Evolutionary conservation across 92 coral and sea anemone species (phyloP).

Genomic region (Epizoanthus scotinus): DNA sequence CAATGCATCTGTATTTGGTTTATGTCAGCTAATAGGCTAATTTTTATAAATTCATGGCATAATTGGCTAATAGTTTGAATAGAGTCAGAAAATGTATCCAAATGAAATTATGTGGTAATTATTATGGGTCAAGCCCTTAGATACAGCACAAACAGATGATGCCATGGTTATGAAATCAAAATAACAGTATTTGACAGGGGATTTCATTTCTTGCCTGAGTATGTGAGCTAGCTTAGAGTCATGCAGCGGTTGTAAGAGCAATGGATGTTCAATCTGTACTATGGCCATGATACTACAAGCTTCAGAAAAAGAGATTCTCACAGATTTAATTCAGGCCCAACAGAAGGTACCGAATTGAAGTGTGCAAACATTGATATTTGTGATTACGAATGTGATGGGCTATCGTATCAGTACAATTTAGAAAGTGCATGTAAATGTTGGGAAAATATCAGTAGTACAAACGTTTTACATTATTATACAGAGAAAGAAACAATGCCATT

Average conservation of each 20-base stretch:
- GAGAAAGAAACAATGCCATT: no score
- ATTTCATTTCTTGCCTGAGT: not conserved
- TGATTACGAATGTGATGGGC: no score
- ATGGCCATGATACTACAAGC: conserved; percentile 84
- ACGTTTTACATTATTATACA: no score
- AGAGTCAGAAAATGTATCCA: not conserved
- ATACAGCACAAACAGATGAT: conserved; percentile 4
- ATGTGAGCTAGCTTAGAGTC: not conserved
- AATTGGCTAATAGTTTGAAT: not conserved
- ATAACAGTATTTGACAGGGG: not conserved
- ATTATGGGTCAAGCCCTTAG: not conserved
- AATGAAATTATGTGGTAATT: not conserved
- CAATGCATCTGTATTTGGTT: not conserved
- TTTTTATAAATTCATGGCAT: not conserved
- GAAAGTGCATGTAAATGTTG: no score
- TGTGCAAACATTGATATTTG: no score
- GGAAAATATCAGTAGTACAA: no score
- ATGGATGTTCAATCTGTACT: conserved; percentile 44
- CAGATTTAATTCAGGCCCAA: conserved; percentile 81
- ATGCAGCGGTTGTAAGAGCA: conserved; percentile 23
- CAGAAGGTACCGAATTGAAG: conserved; percentile 64
- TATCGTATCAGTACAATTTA: no score
- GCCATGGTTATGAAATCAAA: not conserved
- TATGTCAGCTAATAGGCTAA: not conserved
- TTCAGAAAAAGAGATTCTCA: conserved; percentile 85